Evolutionary conservation across 2,797 vertebrate species (phyloP), one percentile per base, ranked within the genome.

Genomic region (Atherinosoma microstoma): DNA sequence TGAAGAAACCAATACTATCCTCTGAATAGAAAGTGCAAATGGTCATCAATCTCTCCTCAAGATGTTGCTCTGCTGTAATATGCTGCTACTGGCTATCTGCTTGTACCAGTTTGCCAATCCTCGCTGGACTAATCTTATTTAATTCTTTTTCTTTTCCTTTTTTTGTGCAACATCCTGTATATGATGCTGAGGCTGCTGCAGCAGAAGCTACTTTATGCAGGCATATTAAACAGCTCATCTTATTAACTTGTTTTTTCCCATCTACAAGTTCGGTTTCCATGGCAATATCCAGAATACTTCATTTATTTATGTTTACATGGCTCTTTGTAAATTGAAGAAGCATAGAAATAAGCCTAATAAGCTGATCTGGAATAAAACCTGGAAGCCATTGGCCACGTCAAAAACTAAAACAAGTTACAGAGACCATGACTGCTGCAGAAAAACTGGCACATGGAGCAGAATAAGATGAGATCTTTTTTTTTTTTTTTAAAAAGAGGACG

Each of bases 261-360:
- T 80, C 61, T 65, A 57, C 64, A 32, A 67, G 29, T 85, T 84
- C 70, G 78, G 85, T 92, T 90, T 90, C 84, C 85, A 85, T 89
- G 77, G 78, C 68, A 85, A 89, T 89, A 73, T 64, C 35, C 64
- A 34, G 58, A 63, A 79, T 74, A 70, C 64, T 70, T 51, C 9
- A 73, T 63, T 72, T 79, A 76, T 84, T 79, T 78, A 74, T 82
- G 56, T 86, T 84, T 73, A 59, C 79, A 60, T 72, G 58, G 47
- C 42, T 84, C 78, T 88, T 84, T 87, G 53, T 78, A 68, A 84
- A 79, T 61, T 70, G 63, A 16, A 72, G 53, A 67, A 67, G 35
- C 51, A 83, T 79, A 84, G 82, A 69, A 54, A 64, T 78, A 22
- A 49, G 47, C n/a, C 47, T 49, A 84, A 86, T 67, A 32, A 59